Evolutionary conservation across 2,797 vertebrate species (phyloP), one percentile per base, ranked within the genome.

Genomic region (Halcyon chelicuti): DNA sequence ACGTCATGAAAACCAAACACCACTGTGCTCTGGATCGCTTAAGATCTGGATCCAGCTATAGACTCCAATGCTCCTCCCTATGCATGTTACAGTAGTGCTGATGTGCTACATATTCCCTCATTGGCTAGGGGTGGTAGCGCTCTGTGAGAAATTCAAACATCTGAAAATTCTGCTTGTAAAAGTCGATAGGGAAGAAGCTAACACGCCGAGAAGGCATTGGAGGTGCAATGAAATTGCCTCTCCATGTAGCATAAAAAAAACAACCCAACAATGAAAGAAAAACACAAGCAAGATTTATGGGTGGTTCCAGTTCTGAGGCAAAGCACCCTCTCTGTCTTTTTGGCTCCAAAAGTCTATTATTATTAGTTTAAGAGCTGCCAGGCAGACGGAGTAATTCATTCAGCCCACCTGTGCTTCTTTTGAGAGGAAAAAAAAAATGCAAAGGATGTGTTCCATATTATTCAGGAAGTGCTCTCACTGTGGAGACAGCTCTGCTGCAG

Each of bases 381-480:
- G 58, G 87, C 63, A 75, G 54, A 33, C 23, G 22, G 55, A 88
- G 70, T 44, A 52, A 86, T 86, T 92, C 37, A 35, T 29, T 65
- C 66, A 88, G 31, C 39, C 73, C 73, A 90, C 68, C 49, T 90
- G 76, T 78, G 58, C 40, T 88, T 78, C 75, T 92, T 78, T 80
- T 57, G 3, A 9, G 8, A 29, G 28, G 16, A 11, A 10, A 25
- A 78, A 46, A 20, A 19, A 19, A 44, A 35, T 14, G 44, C 31
- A 60, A 89, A 83, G 74, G 88, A 88, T 93, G 61, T 82, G 76
- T 94, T 97, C 95, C 86, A 60, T 91, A 71, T 78, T 93, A 54
- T 66, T 86, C 58, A 71, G 78, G 93, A 95, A 73, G 14, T 25
- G 61, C 40, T 89, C 65, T 78, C 51, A 72, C 46, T 5, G 3